Percentiles rank a stretch among this genome's conserved stretches.
phyloP scores from a whole-genome alignment of 2,113 vertebrate species.

The Notiomystis cincta region DNA sequence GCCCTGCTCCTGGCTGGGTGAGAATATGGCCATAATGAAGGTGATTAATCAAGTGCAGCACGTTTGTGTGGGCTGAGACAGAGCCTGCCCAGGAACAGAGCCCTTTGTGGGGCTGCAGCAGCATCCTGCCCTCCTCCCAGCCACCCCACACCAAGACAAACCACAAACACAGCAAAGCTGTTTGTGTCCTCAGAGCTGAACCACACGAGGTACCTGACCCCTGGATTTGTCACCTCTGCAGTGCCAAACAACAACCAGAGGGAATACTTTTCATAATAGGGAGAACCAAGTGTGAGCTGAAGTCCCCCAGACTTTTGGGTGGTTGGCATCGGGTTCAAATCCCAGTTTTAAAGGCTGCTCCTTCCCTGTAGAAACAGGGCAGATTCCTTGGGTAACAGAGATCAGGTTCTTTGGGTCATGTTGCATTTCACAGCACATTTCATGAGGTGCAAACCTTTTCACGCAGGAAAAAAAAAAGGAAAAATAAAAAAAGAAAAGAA shows the following conservation, averaged over 20 bases:
- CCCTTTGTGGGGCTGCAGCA: neutral
- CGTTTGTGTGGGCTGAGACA: neutral
- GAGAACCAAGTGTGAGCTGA: rapidly evolving
- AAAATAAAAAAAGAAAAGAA: rapidly evolving
- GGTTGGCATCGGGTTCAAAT: neutral
- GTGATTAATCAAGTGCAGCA: neutral
- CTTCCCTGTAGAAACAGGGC: neutral
- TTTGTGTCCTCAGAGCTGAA: neutral
- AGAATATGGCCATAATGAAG: neutral
- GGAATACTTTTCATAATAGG: rapidly evolving
- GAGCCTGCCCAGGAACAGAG: neutral
- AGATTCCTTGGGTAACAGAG: neutral
- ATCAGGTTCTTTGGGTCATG: neutral
- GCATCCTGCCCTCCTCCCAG: neutral
- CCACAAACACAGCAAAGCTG: neutral
- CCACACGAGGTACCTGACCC: neutral
- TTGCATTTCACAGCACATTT: neutral
- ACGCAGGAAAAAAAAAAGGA: rapidly evolving
- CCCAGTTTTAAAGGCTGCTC: neutral
- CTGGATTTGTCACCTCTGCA: neutral
- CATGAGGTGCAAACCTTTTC: neutral
- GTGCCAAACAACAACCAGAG: neutral
- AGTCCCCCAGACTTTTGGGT: neutral
- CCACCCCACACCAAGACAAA: rapidly evolving
- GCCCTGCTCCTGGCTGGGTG: neutral